Evolutionary conservation across 23 tunicate species (phyloP).

Genomic region (Phallusia fumigata): DNA sequence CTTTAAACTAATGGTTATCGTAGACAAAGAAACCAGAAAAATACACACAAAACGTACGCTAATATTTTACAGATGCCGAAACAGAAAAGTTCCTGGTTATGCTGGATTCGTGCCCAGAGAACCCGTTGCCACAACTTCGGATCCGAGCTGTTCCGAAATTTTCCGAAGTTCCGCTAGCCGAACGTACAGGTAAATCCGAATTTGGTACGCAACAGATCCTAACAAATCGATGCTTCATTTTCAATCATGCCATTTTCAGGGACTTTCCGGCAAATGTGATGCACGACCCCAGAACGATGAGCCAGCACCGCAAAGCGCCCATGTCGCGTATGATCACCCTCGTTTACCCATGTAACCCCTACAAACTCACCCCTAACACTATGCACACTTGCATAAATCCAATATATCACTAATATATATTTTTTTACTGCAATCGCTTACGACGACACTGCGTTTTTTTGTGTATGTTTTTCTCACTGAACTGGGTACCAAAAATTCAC

Average conservation of each 20-base stretch:
- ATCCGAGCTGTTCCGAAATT: slow-evolving; percentile 6
- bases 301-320: slow-evolving; percentile 30
- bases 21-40: too few species aligned
- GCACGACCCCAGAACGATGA: slow-evolving; percentile 17
- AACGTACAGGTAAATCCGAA: slow-evolving; percentile 41
- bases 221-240: too few species aligned
- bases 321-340: slow-evolving; percentile 58
- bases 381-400: slow-evolving; percentile 48
- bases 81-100: slow-evolving; percentile 63
- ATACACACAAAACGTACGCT: background rate
- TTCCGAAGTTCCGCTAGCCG: slow-evolving; percentile 35
- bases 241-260: slow-evolving; percentile 24
- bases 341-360: slow-evolving; percentile 54
- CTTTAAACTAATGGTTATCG: too few species aligned
- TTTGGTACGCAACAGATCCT: too few species aligned
- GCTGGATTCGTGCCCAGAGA: slow-evolving; percentile 74
- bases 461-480: too few species aligned
- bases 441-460: too few species aligned
- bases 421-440: too few species aligned
- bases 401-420: slow-evolving; percentile 26
- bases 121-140: slow-evolving; percentile 52
- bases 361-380: slow-evolving; percentile 34
- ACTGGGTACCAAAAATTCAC: too few species aligned
- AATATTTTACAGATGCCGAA: slow-evolving; percentile 38
- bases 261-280: slow-evolving; percentile 39